Evolutionary conservation across 2,888 invertebrate species (phyloP).

Genomic region (Ophraella communa): DNA sequence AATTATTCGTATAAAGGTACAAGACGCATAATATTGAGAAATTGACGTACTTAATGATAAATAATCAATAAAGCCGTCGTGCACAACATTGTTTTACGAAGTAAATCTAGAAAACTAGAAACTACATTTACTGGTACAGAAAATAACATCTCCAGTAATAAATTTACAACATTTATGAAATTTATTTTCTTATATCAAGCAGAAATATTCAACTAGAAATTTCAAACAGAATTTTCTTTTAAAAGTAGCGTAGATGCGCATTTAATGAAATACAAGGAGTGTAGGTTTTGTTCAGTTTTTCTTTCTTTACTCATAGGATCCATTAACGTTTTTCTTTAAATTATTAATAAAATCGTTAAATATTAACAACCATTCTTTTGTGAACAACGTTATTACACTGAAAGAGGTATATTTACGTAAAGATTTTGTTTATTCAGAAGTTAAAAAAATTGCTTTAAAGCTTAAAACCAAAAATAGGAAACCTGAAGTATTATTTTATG

Average conservation of each 20-base stretch:
- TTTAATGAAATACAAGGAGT: background rate
- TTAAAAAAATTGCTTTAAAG: too few relatives aligned
- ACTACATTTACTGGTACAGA: too few relatives aligned
- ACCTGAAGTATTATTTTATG: too few relatives aligned
- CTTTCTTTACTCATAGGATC: background rate
- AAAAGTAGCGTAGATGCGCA: background rate
- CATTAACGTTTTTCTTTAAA: conserved; percentile 4
- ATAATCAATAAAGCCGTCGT: too few relatives aligned
- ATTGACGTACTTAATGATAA: too few relatives aligned
- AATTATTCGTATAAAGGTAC: too few relatives aligned
- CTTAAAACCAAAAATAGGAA: too few relatives aligned
- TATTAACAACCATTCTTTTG: background rate
- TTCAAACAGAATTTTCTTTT: background rate
- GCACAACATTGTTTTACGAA: too few relatives aligned
- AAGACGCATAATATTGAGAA: too few relatives aligned
- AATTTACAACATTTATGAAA: background rate
- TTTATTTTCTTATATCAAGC: background rate
- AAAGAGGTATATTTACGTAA: background rate
- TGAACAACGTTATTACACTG: background rate
- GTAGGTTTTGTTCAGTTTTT: background rate
- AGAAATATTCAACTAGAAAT: background rate
- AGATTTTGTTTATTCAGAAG: too few relatives aligned
- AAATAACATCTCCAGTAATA: too few relatives aligned
- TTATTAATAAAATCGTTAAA: background rate
- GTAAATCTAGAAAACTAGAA: too few relatives aligned